Conservation (phyloP, 2,797 vertebrate species). For the Protonibea diacanthus region DNA sequence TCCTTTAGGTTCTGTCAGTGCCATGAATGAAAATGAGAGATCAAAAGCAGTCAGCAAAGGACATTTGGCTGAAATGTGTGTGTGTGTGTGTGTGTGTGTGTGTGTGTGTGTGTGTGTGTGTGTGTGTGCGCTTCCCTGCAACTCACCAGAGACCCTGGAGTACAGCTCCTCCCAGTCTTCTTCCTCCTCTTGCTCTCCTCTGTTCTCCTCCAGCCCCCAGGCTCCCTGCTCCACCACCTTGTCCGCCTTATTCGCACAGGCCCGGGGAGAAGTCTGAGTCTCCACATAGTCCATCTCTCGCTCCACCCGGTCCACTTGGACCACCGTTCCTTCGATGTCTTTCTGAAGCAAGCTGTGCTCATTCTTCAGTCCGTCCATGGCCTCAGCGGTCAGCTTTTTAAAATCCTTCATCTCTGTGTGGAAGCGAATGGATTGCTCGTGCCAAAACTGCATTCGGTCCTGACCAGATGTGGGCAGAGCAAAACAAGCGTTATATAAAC, state of each 20-base stretch:
- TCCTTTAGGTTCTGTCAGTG: conserved; percentile 6
- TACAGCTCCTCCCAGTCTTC: conserved; percentile 84
- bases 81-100: neutral
- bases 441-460: conserved; percentile 94
- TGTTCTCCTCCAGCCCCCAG: conserved; percentile 57
- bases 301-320: conserved; percentile 89
- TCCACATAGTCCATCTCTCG: conserved; percentile 93
- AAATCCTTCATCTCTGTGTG: conserved; percentile 92
- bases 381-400: conserved; percentile 89
- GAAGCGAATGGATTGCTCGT: conserved; percentile 92
- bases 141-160: conserved; percentile 89
- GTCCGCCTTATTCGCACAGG: conserved; percentile 90
- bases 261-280: conserved; percentile 88
- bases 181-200: conserved; percentile 82
- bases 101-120: conserved; percentile 8
- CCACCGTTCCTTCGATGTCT: conserved; percentile 85
- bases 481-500: neutral
- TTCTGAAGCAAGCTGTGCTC: conserved; percentile 85
- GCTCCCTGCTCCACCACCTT: conserved; percentile 83
- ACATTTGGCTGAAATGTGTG: neutral
- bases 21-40: conserved; percentile 44
- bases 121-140: conserved; percentile 15
- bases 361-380: conserved; percentile 87
- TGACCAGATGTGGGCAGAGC: conserved; percentile 62
- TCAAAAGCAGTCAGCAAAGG: conserved; percentile 43